Base-by-base conservation (phyloP, 2,797 vertebrate species). In the Catharus ustulatus region DNA sequence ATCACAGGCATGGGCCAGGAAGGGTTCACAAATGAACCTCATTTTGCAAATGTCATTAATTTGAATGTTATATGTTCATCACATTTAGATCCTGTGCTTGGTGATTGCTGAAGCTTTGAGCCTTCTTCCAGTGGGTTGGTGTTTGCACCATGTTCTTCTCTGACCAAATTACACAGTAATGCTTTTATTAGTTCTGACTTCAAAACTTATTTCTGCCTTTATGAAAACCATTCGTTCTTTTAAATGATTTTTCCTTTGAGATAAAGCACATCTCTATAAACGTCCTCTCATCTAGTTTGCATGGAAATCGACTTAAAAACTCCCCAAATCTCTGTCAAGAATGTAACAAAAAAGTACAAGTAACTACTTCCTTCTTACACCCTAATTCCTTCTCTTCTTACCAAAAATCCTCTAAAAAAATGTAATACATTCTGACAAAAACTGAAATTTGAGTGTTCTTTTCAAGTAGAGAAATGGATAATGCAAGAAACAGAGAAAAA, bases 401-500 rank as follows among this genome's bases (percentile, higher is more conserved):
- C 68, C n/a, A 75, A 26, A 77, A 89, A 75, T 68, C 19, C 23
- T 81, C 19, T 45, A 38, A 85, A 82, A 82, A 74, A 66, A 43
- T 48, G 3, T 75, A 67, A 80, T 57, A 27, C 8, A 62, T 18
- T 66, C 14, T 34, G 22, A 77, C 29, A 92, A 77, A 89, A 75
- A 9, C 19, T 81, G 49, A 82, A 81, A 90, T 79, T 5, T 30
- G 32, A 78, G 30, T 80, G 43, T 10, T 68, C 15, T 63, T 89
- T 87, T 78, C 32, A 77, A 77, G n/a, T 12, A 84, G 6, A 66
- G 19, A 74, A 80, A 87, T 6, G 29, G 16, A n/a, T 78, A 93
- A 84, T 72, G 46, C 11, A 73, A 63, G 58, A 79, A 92, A 90
- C 7, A 63, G 30, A 59, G 59, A 46, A 87, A 93, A 95, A 89